These are phyloP conservation scores for Plagiodera versicolora DNA, from an alignment of 2,888 invertebrate genomes.

Conservation along the genomic window DNA sequence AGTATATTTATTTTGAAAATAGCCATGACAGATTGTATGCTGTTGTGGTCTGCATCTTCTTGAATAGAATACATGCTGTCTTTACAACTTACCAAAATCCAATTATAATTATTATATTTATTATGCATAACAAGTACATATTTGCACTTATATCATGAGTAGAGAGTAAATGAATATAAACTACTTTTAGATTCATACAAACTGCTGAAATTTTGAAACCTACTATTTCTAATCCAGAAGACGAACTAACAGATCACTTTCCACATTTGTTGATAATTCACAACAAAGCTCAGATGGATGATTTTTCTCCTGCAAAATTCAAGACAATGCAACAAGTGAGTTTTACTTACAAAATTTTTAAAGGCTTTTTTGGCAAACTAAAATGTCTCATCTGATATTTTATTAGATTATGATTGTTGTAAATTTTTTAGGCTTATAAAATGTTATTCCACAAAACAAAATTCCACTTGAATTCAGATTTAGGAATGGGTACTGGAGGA, in stretches of 20 bases:
- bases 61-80: no score
- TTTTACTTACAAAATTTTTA: not conserved
- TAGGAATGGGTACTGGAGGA: constrained; percentile 60
- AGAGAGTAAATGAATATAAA: no score
- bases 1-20: no score
- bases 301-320: constrained; percentile 66
- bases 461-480: constrained; percentile 67
- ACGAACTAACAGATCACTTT: constrained; percentile 73
- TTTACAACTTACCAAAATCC: no score
- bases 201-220: constrained; percentile 88
- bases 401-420: no score
- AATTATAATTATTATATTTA: no score
- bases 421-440: constrained; percentile 49
- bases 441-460: constrained; percentile 65
- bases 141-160: not conserved
- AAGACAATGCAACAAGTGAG: constrained; percentile 63
- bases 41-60: no score
- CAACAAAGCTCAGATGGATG: constrained; percentile 75
- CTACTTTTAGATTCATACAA: constrained; percentile 71
- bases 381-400: no score
- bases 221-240: constrained; percentile 67
- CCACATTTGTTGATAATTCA: constrained; percentile 84
- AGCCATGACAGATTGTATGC: no score
- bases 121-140: not conserved
- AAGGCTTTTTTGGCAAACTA: no score